A percentile compares a stretch with the other conserved stretches of the same genome.
Evolutionary conservation across 2,797 vertebrate species (phyloP).

Genomic region (Enteromius fasciolatus): DNA sequence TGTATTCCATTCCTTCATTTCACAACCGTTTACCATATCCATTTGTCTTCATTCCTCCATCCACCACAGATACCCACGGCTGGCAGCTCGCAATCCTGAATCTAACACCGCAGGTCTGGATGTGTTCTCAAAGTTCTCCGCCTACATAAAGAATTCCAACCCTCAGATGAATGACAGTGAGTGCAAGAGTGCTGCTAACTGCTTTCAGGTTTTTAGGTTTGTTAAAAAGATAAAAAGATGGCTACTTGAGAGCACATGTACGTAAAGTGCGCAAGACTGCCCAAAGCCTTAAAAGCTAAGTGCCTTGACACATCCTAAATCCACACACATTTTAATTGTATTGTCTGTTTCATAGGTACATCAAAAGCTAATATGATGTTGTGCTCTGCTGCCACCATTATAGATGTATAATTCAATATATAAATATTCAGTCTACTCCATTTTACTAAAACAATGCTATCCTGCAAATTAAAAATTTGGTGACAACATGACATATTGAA

Average conservation of each 20-base stretch:
- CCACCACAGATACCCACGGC: constrained; percentile 80
- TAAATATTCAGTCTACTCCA: neutral
- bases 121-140: constrained; percentile 92
- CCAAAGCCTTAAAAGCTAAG: neutral
- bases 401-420: neutral
- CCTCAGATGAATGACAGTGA: constrained; percentile 85
- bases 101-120: constrained; percentile 91
- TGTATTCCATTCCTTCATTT: neutral
- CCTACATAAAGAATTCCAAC: constrained; percentile 92
- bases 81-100: constrained; percentile 88
- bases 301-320: neutral
- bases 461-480: neutral
- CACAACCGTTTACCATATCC: neutral
- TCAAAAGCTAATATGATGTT: too few species aligned
- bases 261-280: neutral
- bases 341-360: neutral
- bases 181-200: constrained; percentile 53
- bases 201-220: neutral
- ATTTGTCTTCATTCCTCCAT: neutral
- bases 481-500: neutral
- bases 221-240: neutral
- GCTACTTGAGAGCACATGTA: neutral
- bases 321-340: neutral
- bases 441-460: neutral
- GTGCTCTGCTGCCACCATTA: neutral